Conservation (phyloP, 2,888 invertebrate species). For the Chromoteleia sp. region DNA sequence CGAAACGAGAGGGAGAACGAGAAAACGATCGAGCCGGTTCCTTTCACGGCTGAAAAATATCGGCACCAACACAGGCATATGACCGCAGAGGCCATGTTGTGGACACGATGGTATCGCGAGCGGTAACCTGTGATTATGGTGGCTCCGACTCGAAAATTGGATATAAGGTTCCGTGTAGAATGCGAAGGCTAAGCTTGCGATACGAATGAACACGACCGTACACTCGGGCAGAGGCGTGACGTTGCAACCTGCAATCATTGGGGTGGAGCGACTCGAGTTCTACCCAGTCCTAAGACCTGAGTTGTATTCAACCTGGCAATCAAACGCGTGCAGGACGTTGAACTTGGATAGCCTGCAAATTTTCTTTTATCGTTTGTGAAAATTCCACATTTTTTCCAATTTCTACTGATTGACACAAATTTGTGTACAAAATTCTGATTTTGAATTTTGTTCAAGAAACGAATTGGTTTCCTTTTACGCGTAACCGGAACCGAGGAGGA, state of each 20-base stretch:
- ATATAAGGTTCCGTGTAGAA: constrained; percentile 74
- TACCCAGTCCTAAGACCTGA: constrained; percentile 64
- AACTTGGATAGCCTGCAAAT: constrained; percentile 35
- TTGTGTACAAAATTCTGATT: too few relatives aligned
- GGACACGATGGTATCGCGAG: constrained; percentile 75
- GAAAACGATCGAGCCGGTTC: constrained; percentile 65
- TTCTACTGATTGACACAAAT: too few relatives aligned
- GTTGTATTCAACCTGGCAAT: constrained; percentile 29
- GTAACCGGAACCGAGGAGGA: constrained; percentile 16
- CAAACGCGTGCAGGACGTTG: constrained; percentile 53
- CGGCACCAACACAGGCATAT: constrained; percentile 62
- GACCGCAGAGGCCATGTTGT: constrained; percentile 80
- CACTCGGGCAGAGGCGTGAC: constrained; percentile 79
- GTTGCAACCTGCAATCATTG: constrained; percentile 84
- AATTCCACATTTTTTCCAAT: too few relatives aligned
- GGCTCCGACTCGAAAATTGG: constrained; percentile 81
- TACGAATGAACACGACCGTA: constrained; percentile 59
- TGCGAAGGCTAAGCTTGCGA: constrained; percentile 70
- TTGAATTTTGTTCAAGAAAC: constrained; percentile 5
- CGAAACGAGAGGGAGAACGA: constrained; percentile 44
- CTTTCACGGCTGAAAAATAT: constrained; percentile 71
- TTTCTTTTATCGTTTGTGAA: too few relatives aligned
- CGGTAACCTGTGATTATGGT: constrained; percentile 83
- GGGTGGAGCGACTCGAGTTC: constrained; percentile 82
- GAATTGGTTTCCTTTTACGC: constrained; percentile 5